phyloP scores from a whole-genome alignment of 2,113 vertebrate genomes.

The Psilopogon haemacephalus region DNA sequence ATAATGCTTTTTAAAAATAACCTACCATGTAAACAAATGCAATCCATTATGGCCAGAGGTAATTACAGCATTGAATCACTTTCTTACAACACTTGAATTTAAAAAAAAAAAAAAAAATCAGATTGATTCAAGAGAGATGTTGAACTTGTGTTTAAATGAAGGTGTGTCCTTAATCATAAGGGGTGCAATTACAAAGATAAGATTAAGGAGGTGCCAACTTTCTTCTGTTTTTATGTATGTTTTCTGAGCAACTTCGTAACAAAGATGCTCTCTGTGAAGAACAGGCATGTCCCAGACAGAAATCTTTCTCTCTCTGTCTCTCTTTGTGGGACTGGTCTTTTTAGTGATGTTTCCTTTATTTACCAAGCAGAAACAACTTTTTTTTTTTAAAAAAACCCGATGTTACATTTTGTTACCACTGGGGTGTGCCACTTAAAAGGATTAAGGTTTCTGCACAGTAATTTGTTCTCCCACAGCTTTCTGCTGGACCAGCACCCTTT shows the following conservation, averaged over 20 bases:
- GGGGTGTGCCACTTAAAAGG: conserved; percentile 53
- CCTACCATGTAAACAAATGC: conserved; percentile 19
- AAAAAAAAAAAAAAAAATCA: not conserved
- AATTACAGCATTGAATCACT: conserved; percentile 37
- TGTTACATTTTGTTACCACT: conserved; percentile 44
- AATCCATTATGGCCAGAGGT: conserved; percentile 25
- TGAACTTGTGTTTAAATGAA: conserved; percentile 9
- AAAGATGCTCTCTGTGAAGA: not conserved
- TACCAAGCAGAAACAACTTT: not conserved
- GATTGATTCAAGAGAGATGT: conserved; percentile 35
- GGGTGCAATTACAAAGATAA: conserved; percentile 35
- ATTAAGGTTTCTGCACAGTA: conserved; percentile 20
- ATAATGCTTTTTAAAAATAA: not conserved
- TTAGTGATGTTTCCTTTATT: not conserved
- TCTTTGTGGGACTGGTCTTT: not conserved
- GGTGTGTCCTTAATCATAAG: conserved; percentile 14
- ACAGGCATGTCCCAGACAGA: not conserved
- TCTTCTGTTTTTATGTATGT: not conserved
- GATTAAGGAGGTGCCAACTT: conserved; percentile 19
- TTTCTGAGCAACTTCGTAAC: not conserved
- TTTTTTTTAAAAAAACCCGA: not conserved
- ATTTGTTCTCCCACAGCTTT: not conserved
- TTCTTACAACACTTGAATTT: conserved; percentile 30
- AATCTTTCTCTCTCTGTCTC: not conserved
- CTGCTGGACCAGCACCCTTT: not conserved